phyloP scores from a whole-genome alignment of 2,888 invertebrate species.

The Patella pellucida region DNA sequence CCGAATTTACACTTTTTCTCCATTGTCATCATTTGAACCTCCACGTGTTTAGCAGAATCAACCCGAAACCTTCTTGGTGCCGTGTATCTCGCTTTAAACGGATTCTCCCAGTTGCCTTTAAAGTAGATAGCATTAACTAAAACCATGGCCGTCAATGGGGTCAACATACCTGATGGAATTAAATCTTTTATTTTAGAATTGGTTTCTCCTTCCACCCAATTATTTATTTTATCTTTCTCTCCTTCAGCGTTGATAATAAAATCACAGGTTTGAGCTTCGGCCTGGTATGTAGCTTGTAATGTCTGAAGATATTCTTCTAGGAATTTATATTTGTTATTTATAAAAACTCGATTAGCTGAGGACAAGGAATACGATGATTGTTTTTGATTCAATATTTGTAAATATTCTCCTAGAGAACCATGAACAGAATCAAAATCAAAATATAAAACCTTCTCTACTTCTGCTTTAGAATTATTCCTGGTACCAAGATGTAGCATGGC shows the following conservation, averaged over 20 bases:
- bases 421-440: slow-evolving; percentile 37
- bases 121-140: slow-evolving; percentile 73
- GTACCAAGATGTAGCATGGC: slow-evolving; percentile 71
- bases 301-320: slow-evolving; percentile 46
- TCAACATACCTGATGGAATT: slow-evolving; percentile 74
- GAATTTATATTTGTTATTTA: slow-evolving; percentile 41
- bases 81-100: slow-evolving; percentile 72
- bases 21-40: slow-evolving; percentile 80
- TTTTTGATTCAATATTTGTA: slow-evolving; percentile 34
- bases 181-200: slow-evolving; percentile 86
- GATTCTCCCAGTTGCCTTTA: slow-evolving; percentile 71
- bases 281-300: slow-evolving; percentile 39
- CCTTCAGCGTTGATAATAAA: slow-evolving; percentile 63
- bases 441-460: slow-evolving; percentile 55
- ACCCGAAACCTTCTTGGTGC: slow-evolving; percentile 7
- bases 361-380: slow-evolving; percentile 46
- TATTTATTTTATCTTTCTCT: slow-evolving; percentile 77
- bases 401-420: slow-evolving; percentile 36
- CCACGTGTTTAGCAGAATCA: slow-evolving; percentile 10
- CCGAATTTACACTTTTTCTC: slow-evolving; percentile 77
- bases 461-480: slow-evolving; percentile 60
- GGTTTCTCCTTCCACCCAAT: slow-evolving; percentile 86
- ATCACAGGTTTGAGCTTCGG: slow-evolving; percentile 62
- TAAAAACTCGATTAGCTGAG: slow-evolving; percentile 59
- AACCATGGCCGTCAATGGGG: slow-evolving; percentile 64